Percentiles rank a stretch among this genome's conserved stretches.
Evolutionary conservation across 2,888 invertebrate species (phyloP).

Genomic region (Strigamia maritima): DNA sequence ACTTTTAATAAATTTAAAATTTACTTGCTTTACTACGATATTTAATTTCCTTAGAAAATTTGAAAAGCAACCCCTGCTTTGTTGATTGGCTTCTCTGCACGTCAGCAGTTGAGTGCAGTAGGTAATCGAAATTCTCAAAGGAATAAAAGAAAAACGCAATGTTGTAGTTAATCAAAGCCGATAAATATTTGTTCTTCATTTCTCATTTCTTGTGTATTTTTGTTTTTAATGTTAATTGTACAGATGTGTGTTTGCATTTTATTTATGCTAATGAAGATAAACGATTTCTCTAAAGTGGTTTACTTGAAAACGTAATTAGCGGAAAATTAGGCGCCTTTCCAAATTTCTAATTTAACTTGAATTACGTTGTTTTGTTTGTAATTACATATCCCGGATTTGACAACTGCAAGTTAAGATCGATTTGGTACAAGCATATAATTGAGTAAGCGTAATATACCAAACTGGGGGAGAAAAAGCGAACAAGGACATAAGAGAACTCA

Average conservation of each 20-base stretch:
- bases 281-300: background rate
- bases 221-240: background rate
- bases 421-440: background rate
- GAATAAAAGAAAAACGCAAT: too few species aligned
- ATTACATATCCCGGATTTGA: background rate
- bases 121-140: too few species aligned
- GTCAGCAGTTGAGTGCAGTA: background rate
- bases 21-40: background rate
- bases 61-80: background rate
- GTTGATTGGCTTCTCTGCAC: conserved; percentile 4
- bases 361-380: background rate
- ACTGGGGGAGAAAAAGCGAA: background rate
- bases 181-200: too few species aligned
- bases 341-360: background rate
- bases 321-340: background rate
- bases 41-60: background rate
- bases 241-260: background rate
- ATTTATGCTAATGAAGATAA: background rate
- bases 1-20: background rate
- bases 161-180: too few species aligned
- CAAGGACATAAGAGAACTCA: background rate
- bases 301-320: background rate
- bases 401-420: background rate
- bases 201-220: background rate
- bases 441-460: background rate